phyloP scores from a whole-genome alignment of 2,113 vertebrate genomes.

The Petrocephalus microphthalmus region DNA sequence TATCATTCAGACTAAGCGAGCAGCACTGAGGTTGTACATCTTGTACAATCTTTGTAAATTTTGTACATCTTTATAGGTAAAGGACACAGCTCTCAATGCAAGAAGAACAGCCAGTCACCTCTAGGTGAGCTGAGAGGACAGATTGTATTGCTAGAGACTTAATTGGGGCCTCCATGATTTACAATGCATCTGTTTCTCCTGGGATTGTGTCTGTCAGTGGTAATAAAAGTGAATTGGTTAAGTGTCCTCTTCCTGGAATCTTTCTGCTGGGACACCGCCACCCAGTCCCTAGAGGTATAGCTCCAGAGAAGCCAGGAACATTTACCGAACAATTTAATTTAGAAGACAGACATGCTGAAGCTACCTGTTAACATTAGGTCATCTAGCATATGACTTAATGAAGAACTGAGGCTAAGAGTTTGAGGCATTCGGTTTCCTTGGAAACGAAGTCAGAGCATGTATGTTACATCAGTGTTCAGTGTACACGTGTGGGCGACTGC shows the following conservation, averaged over 20 bases:
- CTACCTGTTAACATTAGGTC: background rate
- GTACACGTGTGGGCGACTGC: background rate
- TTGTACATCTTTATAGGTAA: background rate
- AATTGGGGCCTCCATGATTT: background rate
- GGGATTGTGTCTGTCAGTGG: background rate
- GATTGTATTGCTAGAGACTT: background rate
- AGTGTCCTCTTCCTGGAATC: background rate
- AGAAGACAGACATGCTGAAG: background rate
- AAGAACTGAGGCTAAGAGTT: background rate
- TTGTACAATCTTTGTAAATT: too few relatives aligned
- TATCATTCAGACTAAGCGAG: background rate
- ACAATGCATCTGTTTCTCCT: slow-evolving; percentile 2
- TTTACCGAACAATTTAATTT: background rate
- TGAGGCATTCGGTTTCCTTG: background rate
- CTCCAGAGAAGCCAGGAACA: background rate
- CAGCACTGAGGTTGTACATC: background rate
- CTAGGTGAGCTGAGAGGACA: background rate
- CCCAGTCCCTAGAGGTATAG: background rate
- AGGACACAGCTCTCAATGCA: background rate
- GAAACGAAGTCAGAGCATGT: background rate
- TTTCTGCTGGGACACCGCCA: background rate
- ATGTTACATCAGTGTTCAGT: background rate
- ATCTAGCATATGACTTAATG: background rate
- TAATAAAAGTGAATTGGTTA: background rate
- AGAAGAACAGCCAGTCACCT: background rate